A percentile compares a stretch with the other conserved stretches of the same genome.
phyloP scores from a whole-genome alignment of 2,888 invertebrate genomes.

The Tetropium fuscum region DNA sequence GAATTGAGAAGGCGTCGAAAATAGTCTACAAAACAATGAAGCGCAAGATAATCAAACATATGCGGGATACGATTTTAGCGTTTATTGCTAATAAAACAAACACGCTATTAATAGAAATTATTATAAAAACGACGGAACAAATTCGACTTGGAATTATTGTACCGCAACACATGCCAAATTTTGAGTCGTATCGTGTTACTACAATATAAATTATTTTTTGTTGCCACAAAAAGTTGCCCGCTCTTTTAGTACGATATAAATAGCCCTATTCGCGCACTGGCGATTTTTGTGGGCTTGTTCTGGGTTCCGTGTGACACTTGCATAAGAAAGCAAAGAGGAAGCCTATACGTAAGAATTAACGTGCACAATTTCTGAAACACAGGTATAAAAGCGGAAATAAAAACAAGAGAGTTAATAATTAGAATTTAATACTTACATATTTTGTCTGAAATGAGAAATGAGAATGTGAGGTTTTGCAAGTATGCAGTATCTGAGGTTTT shows the following conservation, averaged over 20 bases:
- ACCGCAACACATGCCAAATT: conserved; percentile 28
- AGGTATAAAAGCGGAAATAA: too few relatives aligned
- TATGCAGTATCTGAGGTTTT: too few relatives aligned
- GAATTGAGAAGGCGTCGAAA: background rate
- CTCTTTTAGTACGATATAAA: conserved; percentile 10
- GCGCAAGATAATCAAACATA: conserved; percentile 41
- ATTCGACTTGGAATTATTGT: conserved; percentile 7
- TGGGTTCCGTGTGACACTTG: too few relatives aligned
- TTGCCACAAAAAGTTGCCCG: background rate
- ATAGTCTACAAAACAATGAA: conserved; percentile 38
- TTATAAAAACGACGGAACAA: conserved; percentile 27
- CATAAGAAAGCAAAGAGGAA: too few relatives aligned
- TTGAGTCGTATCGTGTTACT: conserved; percentile 16
- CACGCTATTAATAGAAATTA: conserved; percentile 30
- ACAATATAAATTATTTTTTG: conserved; percentile 15
- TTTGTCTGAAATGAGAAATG: too few relatives aligned
- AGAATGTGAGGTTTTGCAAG: too few relatives aligned
- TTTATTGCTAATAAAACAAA: conserved; percentile 51
- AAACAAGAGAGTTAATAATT: too few relatives aligned
- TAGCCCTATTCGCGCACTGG: background rate
- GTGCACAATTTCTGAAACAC: too few relatives aligned
- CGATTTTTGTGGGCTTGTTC: conserved; percentile 1
- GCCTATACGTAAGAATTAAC: too few relatives aligned
- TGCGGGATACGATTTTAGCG: conserved; percentile 41
- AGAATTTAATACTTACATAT: too few relatives aligned